Evolutionary conservation across 2,113 vertebrate genomes (phyloP).

Genomic region (Rhombomys opimus): DNA sequence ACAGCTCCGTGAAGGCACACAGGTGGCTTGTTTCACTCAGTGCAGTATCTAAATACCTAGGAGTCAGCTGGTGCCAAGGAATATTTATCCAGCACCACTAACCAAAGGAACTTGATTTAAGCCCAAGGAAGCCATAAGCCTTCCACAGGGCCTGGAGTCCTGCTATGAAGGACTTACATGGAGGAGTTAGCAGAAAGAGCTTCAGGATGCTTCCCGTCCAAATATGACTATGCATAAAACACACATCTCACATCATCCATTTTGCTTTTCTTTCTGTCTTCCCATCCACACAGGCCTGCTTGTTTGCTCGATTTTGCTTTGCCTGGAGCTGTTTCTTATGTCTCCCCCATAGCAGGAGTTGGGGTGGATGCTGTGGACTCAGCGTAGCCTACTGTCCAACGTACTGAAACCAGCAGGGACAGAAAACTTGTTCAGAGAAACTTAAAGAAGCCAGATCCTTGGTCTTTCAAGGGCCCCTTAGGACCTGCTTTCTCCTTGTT

Average conservation of each 20-base stretch:
- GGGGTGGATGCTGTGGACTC: background rate
- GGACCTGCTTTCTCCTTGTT: background rate
- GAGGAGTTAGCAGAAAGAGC: background rate
- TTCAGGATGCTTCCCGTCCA: background rate
- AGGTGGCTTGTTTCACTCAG: background rate
- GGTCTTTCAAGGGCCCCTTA: slow-evolving; percentile 45
- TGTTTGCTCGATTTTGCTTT: background rate
- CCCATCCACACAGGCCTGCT: background rate
- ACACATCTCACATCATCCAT: background rate
- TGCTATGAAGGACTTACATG: no score
- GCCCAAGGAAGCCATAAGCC: background rate
- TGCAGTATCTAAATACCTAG: background rate
- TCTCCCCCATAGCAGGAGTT: background rate
- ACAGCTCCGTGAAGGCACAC: background rate
- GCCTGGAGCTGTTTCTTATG: background rate
- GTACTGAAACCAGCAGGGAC: background rate
- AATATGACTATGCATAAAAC: background rate
- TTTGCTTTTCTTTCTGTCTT: background rate
- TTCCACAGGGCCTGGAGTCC: background rate
- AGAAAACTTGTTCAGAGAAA: background rate
- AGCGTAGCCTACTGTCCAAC: background rate
- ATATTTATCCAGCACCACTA: background rate
- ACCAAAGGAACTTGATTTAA: background rate
- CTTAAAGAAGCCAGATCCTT: background rate
- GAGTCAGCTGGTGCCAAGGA: background rate